Evolutionary conservation across 1,140 invertebrate genomes (phyloP), one percentile per base, ranked within the genome.

Genomic region (Xylocopa sonorina): DNA sequence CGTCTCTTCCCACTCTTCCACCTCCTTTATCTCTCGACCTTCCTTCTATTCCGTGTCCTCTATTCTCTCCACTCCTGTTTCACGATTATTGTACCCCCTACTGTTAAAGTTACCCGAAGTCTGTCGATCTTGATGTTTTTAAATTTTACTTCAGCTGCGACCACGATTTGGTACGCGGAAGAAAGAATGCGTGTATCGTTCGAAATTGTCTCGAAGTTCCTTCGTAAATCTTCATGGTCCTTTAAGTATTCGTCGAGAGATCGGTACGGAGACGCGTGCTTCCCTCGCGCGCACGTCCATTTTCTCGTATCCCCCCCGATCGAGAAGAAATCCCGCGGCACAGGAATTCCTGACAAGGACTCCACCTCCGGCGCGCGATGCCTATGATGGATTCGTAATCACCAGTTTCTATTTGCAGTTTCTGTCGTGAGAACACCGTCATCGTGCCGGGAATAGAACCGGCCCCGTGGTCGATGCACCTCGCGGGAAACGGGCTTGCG

Each of bases 391-490:
- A 80, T 76, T 78, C 74, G 38, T 84, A 78, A 89, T 86, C 74
- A 74, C 58, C 78, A 67, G 53, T 63, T 71, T 63, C 71, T 77
- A 81, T 84, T 77, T 72, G 78, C 72, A 73, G 83, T 81, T 81
- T 81, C 80, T 73, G 68, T 60, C 76, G 57, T 80, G 58, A 62
- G 72, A 82, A 87, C 58, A 73, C 21, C 69, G 69, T 83, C 75
- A 82, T 87, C 67, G 51, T 53, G 81, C 75, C 64, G 32, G 69
- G 86, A 89, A 90, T 88, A 89, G 80, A 87, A 79, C 75, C 73
- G 57, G 78, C 77, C 68, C 46, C 41, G 46, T 68, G 86, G 82
- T 87, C 87, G 87, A 86, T 87, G 80, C 78, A 84, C 83, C 66
- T 73, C 63, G 69, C 46, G 69, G 46, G 58, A 64, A 78, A 83